These are phyloP conservation scores for Sipha maydis DNA, from an alignment of 2,888 invertebrate species.

Conservation along the genomic window DNA sequence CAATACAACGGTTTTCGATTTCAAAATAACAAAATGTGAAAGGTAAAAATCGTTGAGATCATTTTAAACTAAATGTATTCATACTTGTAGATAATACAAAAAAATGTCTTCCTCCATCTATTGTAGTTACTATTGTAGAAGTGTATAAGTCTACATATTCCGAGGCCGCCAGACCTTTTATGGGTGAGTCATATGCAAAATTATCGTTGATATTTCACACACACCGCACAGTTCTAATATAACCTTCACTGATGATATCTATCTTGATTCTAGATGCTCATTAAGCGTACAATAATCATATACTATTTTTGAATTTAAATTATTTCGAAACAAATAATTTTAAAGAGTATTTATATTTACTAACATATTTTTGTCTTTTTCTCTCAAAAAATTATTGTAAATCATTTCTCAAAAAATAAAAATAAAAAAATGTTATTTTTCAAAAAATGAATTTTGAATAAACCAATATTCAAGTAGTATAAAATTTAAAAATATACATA, in stretches of 20 bases:
- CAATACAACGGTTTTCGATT: background rate
- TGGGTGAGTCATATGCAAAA: slow-evolving; percentile 30
- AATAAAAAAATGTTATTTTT: too few relatives aligned
- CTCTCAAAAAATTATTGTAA: background rate
- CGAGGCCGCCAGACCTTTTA: slow-evolving; percentile 50
- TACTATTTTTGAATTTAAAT: background rate
- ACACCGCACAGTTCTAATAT: slow-evolving; percentile 6
- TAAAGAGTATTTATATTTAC: background rate
- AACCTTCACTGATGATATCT: slow-evolving; percentile 30
- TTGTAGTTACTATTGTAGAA: background rate
- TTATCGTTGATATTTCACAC: slow-evolving; percentile 34
- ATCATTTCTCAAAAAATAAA: too few relatives aligned
- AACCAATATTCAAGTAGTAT: too few relatives aligned
- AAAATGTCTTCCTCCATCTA: slow-evolving; percentile 24
- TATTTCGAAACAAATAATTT: slow-evolving; percentile 13
- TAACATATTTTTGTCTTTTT: background rate
- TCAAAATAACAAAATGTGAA: slow-evolving; percentile 28
- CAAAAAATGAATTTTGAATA: too few relatives aligned
- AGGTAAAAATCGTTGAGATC: slow-evolving; percentile 23
- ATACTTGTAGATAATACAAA: background rate
- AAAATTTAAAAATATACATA: background rate
- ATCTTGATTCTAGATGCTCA: slow-evolving; percentile 17
- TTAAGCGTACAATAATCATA: slow-evolving; percentile 18
- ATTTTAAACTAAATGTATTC: background rate
- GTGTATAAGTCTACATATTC: background rate